Evolutionary conservation across 1,140 invertebrate genomes (phyloP), one percentile per base, ranked within the genome.

Genomic region (Xylocopa sonorina): DNA sequence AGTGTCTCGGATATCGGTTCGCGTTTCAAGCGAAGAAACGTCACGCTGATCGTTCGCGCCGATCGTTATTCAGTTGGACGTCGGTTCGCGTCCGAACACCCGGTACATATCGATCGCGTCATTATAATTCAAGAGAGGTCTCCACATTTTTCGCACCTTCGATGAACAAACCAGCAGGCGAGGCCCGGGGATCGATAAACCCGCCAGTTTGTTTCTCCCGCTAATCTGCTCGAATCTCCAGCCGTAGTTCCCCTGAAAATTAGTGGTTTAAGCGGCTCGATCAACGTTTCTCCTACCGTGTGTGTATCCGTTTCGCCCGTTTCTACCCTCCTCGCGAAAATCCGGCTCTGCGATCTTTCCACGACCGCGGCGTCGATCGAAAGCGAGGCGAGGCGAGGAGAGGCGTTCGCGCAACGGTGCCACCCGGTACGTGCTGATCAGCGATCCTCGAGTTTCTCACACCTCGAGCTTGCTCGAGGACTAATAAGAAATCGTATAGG

Each of bases 401-500:
- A n/a, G n/a, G n/a, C n/a, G n/a, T n/a, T n/a, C n/a, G n/a, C n/a
- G n/a, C n/a, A n/a, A n/a, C n/a, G n/a, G n/a, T n/a, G n/a, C n/a
- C 75, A 78, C 75, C 75, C 75, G 67, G 55, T 78, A 78, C n/a
- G n/a, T 60, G 60, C 16, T 5, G 74, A 77, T 58, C n/a, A 66
- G 14, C 24, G 53, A 73, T 62, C 55, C 34, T 7, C 41, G n/a
- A 68, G 66, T 77, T 77, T 77, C 75, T 77, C 75, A 77, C 75
- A 77, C 75, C 75, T 77, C 66, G 55, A 41, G n/a, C 18, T 50
- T 16, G 55, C 64, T 57, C 69, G 50, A 80, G 74, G 69, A 86
- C 84, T 79, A 86, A 86, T 86, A 86, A 86, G 84, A 86, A 86
- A 86, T 82, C 84, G 50, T 85, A 85, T 79, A 86, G 78, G 84